Conservation (phyloP, 2,113 vertebrate species). For the Lagopus muta region DNA sequence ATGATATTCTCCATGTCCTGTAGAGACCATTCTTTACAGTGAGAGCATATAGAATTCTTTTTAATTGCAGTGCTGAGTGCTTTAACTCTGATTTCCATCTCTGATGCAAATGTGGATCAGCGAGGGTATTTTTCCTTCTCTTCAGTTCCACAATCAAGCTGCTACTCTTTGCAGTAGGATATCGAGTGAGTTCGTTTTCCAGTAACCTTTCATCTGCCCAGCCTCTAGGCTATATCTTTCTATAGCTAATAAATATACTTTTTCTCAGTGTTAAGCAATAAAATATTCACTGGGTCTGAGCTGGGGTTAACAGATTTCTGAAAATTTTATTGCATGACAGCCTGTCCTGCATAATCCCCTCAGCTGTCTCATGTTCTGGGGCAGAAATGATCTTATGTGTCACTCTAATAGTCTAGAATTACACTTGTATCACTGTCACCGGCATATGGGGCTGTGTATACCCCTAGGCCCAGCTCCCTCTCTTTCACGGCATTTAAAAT, state of each 20-base stretch:
- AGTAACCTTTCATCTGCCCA: conserved; percentile 67
- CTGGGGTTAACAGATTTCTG: conserved; percentile 96
- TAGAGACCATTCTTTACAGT: background rate
- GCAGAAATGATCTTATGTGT: conserved; percentile 89
- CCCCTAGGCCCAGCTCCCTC: conserved; percentile 93
- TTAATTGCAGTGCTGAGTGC: background rate
- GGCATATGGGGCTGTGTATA: conserved; percentile 95
- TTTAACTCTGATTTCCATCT: conserved; percentile 2
- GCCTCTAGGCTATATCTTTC: conserved; percentile 82
- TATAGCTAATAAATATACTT: conserved; percentile 90
- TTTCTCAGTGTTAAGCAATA: conserved; percentile 83
- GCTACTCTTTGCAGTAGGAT: conserved; percentile 6
- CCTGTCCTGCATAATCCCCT: conserved; percentile 88
- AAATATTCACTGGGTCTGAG: conserved; percentile 93
- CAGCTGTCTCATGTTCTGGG: conserved; percentile 86
- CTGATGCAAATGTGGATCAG: conserved; percentile 1
- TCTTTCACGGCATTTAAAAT: conserved; percentile 94
- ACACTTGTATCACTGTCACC: conserved; percentile 95
- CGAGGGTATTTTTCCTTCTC: conserved; percentile 3
- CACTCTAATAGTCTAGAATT: conserved; percentile 96
- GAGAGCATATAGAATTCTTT: background rate
- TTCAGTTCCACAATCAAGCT: background rate
- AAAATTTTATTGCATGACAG: conserved; percentile 93
- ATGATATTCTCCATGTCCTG: background rate
- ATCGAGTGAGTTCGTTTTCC: conserved; percentile 1